Base-by-base conservation (phyloP, 2,888 invertebrate species). In the Blera fallax region DNA sequence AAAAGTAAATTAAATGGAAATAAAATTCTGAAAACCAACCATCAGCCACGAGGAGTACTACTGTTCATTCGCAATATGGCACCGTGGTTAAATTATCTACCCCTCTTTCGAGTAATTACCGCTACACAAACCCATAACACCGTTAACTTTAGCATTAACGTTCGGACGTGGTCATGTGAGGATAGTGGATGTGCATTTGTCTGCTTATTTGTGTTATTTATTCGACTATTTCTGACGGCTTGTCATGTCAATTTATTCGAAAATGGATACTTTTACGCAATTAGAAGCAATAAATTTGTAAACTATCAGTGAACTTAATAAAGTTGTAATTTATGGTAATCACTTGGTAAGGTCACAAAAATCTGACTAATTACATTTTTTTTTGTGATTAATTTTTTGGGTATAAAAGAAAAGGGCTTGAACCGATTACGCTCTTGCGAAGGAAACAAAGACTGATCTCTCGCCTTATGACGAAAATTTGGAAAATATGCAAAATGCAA, bases 221-320 rank as follows among this genome's bases (percentile, higher is more conserved):
- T 18, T 32, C 14, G 32, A 64, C 32, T 64, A 64, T 18, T 48
- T 6, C 48, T 48, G 32, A 48, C 29, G 18, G 48, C 29, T 11
- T 48, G 32, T 48, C 32, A 32, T 48, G 64, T 64, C 32, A 48
- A 64, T 64, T 62, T 43, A n/a, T 64, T n/a, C 18, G 29, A 48
- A 64, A 64, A 48, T 64, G 18, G 48, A 64, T 48, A 18, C 6
- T 1, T 48, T 27, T 29, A 32, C 64, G 32, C 32, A 64, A 64
- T 64, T 48, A 27, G 21, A 34, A n/a, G 29, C 32, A 48, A 64
- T 64, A 64, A 64, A 64, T 64, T 64, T 48, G n/a, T 3, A 27
- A 29, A 18, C 64, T 18, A 11, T 32, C 32, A 34, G 21, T 48
- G 29, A 10, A 10, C 14, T 32, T 32, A 29, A 32, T 32, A 54